A percentile compares a stretch with the other conserved stretches of the same genome.
Evolutionary conservation across 2,888 invertebrate genomes (phyloP).

Genomic region (Periphyllus acericola): DNA sequence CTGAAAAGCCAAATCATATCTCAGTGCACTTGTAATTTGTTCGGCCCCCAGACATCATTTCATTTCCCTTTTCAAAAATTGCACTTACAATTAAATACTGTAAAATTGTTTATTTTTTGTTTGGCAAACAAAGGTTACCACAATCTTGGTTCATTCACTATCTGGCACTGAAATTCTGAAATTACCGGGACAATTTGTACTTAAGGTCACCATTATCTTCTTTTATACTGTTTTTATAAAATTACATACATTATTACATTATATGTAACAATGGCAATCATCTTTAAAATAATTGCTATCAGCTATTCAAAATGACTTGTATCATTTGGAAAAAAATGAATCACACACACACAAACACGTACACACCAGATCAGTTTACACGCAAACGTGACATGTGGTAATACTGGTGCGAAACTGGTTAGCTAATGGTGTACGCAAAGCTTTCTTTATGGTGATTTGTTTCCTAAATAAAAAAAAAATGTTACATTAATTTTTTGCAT

Average conservation of each 20-base stretch:
- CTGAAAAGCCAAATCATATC: conserved; percentile 36
- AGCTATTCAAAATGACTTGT: background rate
- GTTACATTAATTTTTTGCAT: conserved; percentile 13
- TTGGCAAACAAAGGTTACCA: conserved; percentile 42
- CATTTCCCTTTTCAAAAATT: conserved; percentile 15
- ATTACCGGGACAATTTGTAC: conserved; percentile 28
- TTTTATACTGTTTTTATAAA: conserved; percentile 58
- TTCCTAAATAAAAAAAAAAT: conserved; percentile 14
- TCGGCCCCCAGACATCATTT: conserved; percentile 35
- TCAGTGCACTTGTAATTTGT: conserved; percentile 49
- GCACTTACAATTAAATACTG: conserved; percentile 37
- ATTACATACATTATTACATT: too few species aligned
- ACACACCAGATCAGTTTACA: background rate
- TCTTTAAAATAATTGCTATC: conserved; percentile 18
- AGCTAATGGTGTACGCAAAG: conserved; percentile 32
- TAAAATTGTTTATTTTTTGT: conserved; percentile 20
- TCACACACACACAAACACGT: background rate
- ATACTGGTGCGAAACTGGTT: conserved; percentile 18
- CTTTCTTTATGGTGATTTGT: conserved; percentile 56
- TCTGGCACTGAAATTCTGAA: conserved; percentile 56
- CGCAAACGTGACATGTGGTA: conserved; percentile 12
- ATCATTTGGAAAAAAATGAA: background rate
- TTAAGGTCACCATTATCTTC: conserved; percentile 60
- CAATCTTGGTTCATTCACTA: conserved; percentile 57
- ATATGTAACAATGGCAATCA: background rate